Conservation (phyloP, 2,113 vertebrate species). For the Anarhynchus alexandrinus region DNA sequence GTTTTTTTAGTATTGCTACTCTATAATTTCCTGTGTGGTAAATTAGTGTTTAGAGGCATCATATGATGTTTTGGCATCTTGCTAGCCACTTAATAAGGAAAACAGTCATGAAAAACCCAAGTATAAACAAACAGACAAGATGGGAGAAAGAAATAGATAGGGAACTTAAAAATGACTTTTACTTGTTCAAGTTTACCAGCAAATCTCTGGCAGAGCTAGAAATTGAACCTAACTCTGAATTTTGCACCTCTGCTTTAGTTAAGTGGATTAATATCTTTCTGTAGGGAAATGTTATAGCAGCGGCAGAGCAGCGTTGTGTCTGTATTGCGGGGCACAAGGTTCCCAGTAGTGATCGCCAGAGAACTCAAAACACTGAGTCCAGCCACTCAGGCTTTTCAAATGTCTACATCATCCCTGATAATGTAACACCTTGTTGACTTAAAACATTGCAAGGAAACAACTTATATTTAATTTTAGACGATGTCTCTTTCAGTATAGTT, state of each 20-base stretch:
- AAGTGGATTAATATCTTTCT: background rate
- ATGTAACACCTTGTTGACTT: background rate
- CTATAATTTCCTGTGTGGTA: background rate
- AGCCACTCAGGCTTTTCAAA: background rate
- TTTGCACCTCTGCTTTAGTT: background rate
- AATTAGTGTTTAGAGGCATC: conserved; percentile 4
- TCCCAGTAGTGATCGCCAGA: background rate
- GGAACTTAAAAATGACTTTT: background rate
- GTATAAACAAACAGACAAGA: background rate
- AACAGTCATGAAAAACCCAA: background rate
- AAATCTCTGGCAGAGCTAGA: background rate
- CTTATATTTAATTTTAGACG: background rate
- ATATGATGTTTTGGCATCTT: conserved; percentile 8
- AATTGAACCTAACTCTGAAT: background rate
- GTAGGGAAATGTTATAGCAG: background rate
- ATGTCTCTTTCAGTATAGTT: background rate
- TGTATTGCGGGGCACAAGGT: background rate
- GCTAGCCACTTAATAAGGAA: background rate
- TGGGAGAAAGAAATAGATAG: background rate
- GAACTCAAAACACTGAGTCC: background rate
- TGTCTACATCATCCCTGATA: background rate
- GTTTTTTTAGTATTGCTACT: background rate
- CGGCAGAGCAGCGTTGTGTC: background rate
- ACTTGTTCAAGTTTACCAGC: background rate
- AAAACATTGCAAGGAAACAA: background rate